Evolutionary conservation across 2,888 invertebrate species (phyloP).

Genomic region (Cephus pulcher): DNA sequence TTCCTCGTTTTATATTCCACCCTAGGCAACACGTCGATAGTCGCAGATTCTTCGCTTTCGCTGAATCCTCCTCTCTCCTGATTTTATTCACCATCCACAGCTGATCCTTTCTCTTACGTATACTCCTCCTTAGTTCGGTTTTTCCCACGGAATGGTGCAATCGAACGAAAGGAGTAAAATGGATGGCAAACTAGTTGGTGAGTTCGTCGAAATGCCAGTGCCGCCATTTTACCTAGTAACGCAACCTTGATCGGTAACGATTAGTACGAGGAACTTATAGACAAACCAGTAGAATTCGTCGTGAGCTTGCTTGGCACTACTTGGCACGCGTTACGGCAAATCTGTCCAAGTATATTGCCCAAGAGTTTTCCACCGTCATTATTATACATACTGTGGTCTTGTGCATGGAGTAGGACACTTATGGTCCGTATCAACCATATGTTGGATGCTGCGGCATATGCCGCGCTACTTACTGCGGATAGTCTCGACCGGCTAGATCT

Average conservation of each 20-base stretch:
- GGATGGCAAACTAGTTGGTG: not conserved
- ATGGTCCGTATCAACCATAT: slow-evolving; percentile 44
- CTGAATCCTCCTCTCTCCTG: not conserved
- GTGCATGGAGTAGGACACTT: slow-evolving; percentile 22
- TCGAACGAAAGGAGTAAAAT: not conserved
- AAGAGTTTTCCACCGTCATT: slow-evolving; percentile 26
- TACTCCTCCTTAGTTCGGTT: not conserved
- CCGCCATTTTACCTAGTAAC: not conserved
- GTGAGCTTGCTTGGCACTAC: not conserved
- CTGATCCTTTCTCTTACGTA: not conserved
- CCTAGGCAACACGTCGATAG: not conserved
- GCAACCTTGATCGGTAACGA: not conserved
- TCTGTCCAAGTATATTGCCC: slow-evolving; percentile 9
- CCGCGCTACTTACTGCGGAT: slow-evolving; percentile 50
- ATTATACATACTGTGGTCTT: slow-evolving; percentile 22
- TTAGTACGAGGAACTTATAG: not conserved
- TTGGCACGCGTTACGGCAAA: not conserved
- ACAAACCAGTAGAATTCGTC: not conserved
- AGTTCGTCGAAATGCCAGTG: not conserved
- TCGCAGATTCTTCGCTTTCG: not conserved
- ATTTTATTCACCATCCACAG: not conserved
- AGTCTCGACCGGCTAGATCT: not conserved
- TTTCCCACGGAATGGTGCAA: not conserved
- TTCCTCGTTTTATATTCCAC: not conserved
- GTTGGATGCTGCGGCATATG: slow-evolving; percentile 43